Conservation (phyloP, 2,113 vertebrate species). For the Ploceus nigricollis region DNA sequence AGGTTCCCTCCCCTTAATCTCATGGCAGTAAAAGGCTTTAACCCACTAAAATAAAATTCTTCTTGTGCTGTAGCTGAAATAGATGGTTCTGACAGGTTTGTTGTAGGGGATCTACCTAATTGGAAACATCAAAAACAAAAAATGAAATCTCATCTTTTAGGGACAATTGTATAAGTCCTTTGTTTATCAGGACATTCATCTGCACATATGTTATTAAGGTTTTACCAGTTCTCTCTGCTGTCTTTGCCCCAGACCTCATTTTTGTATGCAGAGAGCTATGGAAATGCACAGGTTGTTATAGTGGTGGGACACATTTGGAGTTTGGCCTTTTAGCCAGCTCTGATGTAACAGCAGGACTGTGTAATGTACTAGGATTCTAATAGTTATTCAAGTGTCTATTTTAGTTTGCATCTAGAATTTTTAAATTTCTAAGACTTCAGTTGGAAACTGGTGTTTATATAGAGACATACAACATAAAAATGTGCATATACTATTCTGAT, state of each 20-base stretch:
- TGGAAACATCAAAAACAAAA: neutral
- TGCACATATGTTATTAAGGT: neutral
- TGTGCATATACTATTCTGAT: neutral
- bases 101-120: neutral
- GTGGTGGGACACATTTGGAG: neutral
- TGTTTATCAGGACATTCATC: neutral
- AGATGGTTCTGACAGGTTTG: neutral
- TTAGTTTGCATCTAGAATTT: neutral
- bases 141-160: neutral
- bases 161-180: neutral
- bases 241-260: neutral
- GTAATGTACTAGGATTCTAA: neutral
- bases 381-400: neutral
- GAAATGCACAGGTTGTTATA: neutral
- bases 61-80: neutral
- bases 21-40: neutral
- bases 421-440: neutral
- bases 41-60: neutral
- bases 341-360: neutral
- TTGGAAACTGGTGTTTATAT: neutral
- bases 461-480: neutral
- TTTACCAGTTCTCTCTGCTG: neutral
- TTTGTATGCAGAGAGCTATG: rapidly evolving
- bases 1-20: neutral
- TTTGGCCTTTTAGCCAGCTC: neutral